A percentile compares a stretch with the other conserved stretches of the same genome.
Evolutionary conservation across 1,140 invertebrate species (phyloP).

Genomic region (Triops longicaudatus): DNA sequence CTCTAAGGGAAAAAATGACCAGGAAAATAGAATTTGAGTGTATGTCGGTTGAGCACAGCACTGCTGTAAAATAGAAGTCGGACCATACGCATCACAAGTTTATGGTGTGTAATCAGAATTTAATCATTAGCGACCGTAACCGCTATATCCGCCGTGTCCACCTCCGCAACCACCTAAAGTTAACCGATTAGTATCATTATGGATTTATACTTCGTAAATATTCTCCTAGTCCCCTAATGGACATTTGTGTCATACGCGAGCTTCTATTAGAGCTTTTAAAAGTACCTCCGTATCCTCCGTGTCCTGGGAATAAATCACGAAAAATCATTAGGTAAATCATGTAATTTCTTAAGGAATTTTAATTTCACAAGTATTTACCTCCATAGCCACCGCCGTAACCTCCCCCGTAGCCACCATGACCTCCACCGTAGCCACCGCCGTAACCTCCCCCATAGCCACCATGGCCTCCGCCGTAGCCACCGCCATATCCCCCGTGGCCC

Average conservation of each 20-base stretch:
- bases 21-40: background rate
- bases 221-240: too few relatives aligned
- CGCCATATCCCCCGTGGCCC: too few relatives aligned
- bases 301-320: too few relatives aligned
- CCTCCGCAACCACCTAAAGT: background rate
- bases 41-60: background rate
- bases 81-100: background rate
- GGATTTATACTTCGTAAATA: background rate
- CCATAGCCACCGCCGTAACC: background rate
- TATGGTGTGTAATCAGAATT: background rate
- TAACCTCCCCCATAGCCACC: too few relatives aligned
- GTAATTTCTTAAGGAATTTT: too few relatives aligned
- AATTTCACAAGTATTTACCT: background rate
- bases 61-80: background rate
- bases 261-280: too few relatives aligned
- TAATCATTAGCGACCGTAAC: background rate
- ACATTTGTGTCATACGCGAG: too few relatives aligned
- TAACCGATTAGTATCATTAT: background rate
- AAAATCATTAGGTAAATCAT: too few relatives aligned
- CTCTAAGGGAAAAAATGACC: background rate
- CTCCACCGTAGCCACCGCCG: too few relatives aligned
- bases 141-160: background rate
- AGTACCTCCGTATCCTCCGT: too few relatives aligned
- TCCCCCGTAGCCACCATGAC: too few relatives aligned
- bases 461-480: too few relatives aligned